Evolutionary conservation across 2,888 invertebrate species (phyloP), one percentile per base, ranked within the genome.

Genomic region (Polia nebulosa): DNA sequence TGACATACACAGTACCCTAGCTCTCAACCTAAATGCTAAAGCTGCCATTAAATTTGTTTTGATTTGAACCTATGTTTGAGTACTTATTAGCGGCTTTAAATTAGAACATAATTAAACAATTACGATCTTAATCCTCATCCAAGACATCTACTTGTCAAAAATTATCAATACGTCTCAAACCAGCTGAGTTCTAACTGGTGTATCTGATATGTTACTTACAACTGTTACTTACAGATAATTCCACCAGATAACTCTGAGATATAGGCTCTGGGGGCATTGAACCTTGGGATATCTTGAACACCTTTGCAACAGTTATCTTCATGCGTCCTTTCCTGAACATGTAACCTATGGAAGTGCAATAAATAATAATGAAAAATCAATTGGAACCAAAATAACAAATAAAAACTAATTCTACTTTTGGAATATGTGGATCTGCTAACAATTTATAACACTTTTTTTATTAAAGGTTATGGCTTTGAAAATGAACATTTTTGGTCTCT

Each of bases 261-360:
- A 99, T 97, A 0, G 98, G 97, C 89, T 99, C 99, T 44, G 97
- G 97, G 75, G 97, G 97, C 92, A 97, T 97, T 63, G 97, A 97
- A 49, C 96, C 96, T 74, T 94, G 95, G 9, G 95, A 92, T 92
- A 98, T 97, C 96, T 98, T 99, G 87, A 98, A 98, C 68, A 99
- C 97, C 93, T 99, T 99, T 0, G 99, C 98, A 0, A 99, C 99
- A 1, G 99, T 99, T 25, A 99, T 98, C 93, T 99, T 99, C 98
- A 99, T 99, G 71, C 99, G 96, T 0, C 99, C 99, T 93, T 99
- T 99, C 68, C 99, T 97, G 88, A 99, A 99, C 97, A 99, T 98
- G 88, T 98, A 99, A 20, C 97, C 96, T 96, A 88, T n/a, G 7
- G 5, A 72, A 64, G 41, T 8, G 22, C 8, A 58, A 39, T 39